These are phyloP conservation scores for Cervus canadensis DNA, from an alignment of 2,113 vertebrate species.

Conservation along the genomic window DNA sequence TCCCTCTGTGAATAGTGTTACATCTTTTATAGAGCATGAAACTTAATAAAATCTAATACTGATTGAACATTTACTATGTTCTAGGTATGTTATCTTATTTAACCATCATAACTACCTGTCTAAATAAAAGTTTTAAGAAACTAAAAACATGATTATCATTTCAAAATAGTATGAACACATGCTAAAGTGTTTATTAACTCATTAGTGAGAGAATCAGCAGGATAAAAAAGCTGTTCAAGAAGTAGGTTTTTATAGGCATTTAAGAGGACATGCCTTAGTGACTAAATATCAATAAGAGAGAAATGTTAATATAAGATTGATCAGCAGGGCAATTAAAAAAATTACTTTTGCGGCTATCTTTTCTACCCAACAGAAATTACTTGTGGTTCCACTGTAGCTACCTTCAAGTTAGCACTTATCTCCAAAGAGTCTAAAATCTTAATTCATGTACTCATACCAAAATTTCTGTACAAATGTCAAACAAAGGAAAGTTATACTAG, in stretches of 20 bases:
- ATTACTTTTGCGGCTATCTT: background rate
- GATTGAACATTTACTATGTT: background rate
- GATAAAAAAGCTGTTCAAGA: background rate
- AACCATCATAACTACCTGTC: background rate
- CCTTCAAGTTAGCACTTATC: background rate
- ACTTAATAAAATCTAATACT: background rate
- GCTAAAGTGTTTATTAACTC: background rate
- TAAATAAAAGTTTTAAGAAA: background rate
- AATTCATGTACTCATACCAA: background rate
- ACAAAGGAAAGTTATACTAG: background rate
- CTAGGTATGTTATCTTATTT: background rate
- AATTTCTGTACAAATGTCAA: background rate
- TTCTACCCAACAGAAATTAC: background rate
- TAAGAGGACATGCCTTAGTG: background rate
- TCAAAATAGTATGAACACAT: background rate
- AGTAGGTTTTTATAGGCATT: background rate
- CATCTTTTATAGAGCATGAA: background rate
- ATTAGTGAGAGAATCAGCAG: background rate
- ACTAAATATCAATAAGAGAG: background rate
- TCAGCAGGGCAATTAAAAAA: background rate
- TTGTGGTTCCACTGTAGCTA: background rate
- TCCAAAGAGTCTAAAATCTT: background rate
- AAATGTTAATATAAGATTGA: background rate
- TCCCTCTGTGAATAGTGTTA: background rate
- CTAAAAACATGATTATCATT: background rate